These are phyloP conservation scores for Macrophya alboannulata DNA, from an alignment of 2,888 invertebrate genomes.

Conservation along the genomic window DNA sequence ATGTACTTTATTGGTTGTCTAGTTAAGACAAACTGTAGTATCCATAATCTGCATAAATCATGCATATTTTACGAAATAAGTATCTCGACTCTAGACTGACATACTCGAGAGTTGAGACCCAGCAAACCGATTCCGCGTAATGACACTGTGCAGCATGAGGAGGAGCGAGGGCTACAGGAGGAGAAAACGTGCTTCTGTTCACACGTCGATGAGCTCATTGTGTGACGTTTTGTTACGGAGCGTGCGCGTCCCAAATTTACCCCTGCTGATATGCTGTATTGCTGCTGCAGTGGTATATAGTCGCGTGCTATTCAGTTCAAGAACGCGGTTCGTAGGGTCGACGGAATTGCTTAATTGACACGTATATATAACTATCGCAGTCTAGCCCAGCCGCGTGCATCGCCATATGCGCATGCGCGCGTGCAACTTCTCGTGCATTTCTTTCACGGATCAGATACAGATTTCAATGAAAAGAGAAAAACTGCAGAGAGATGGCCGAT, in stretches of 20 bases:
- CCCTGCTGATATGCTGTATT: neutral
- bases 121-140: constrained; percentile 24
- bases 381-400: neutral
- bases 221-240: constrained; percentile 48
- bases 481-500: neutral
- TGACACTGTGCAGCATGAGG: neutral
- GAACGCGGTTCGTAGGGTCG: constrained; percentile 28
- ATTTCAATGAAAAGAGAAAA: neutral
- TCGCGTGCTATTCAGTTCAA: constrained; percentile 30
- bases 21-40: neutral
- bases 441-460: neutral
- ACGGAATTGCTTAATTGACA: constrained; percentile 41
- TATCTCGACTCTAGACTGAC: constrained; percentile 1
- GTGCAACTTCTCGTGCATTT: neutral
- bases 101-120: constrained; percentile 9
- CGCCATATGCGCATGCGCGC: neutral
- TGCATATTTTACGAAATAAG: neutral
- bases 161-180: neutral
- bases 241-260: constrained; percentile 47
- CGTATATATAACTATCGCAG: neutral
- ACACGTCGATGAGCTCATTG: constrained; percentile 48
- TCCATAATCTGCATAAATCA: neutral
- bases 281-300: constrained; percentile 5
- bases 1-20: neutral
- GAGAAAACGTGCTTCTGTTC: constrained; percentile 28